A percentile compares a stretch with the other conserved stretches of the same genome.
Evolutionary conservation across 2,113 vertebrate genomes (phyloP).

Genomic region (Dromaius novaehollandiae): DNA sequence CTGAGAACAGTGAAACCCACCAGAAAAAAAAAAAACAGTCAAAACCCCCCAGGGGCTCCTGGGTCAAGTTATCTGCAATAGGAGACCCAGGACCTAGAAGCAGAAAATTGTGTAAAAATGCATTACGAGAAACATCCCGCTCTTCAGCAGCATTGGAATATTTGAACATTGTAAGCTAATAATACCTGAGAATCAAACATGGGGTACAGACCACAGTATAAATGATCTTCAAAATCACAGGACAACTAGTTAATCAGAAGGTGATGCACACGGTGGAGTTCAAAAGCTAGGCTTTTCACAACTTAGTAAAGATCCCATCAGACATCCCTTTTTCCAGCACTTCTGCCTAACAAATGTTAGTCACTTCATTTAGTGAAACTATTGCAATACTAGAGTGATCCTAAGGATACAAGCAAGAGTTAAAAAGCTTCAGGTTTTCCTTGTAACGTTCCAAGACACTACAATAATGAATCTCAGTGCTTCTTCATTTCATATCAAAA

Average conservation of each 20-base stretch:
- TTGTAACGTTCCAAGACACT: neutral
- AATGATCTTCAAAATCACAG: neutral
- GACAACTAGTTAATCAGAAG: neutral
- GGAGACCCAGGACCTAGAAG: neutral
- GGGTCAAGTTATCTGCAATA: neutral
- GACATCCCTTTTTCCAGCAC: neutral
- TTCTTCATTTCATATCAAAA: neutral
- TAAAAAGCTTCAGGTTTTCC: neutral
- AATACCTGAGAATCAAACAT: neutral
- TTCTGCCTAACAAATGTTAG: neutral
- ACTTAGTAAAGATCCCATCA: neutral
- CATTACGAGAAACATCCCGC: neutral
- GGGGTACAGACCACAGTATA: neutral
- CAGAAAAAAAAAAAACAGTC: neutral
- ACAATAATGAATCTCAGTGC: neutral
- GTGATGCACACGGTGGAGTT: neutral
- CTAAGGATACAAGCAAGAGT: neutral
- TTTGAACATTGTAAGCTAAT: neutral
- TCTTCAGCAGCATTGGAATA: neutral
- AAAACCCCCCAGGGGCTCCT: neutral
- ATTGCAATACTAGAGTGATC: neutral
- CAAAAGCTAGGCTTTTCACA: neutral
- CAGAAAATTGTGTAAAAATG: neutral
- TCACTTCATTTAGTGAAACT: neutral
- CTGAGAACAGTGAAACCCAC: neutral